A percentile compares a stretch with the other conserved stretches of the same genome.
phyloP scores from a whole-genome alignment of 1,140 invertebrate genomes.

The Triops longicaudatus region DNA sequence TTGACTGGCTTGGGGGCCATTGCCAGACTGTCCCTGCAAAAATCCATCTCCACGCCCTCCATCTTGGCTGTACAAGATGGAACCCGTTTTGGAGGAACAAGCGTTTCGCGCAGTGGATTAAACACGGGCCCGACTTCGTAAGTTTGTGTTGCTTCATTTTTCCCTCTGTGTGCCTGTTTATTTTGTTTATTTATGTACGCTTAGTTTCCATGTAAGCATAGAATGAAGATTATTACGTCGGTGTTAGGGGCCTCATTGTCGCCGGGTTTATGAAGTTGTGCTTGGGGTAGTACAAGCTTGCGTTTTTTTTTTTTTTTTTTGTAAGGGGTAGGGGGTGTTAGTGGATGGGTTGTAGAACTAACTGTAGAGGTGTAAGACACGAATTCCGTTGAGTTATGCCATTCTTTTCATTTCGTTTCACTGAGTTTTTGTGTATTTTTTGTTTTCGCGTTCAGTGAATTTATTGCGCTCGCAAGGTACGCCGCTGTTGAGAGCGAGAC shows the following conservation, averaged over 20 bases:
- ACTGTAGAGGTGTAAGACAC: conserved; percentile 22
- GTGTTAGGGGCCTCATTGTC: too few species aligned
- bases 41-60: conserved; percentile 82
- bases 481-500: conserved; percentile 46
- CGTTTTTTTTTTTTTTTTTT: background rate
- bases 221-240: too few species aligned
- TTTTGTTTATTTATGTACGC: too few species aligned
- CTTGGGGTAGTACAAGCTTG: background rate
- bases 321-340: background rate
- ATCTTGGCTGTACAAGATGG: conserved; percentile 60
- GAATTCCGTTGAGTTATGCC: conserved; percentile 25
- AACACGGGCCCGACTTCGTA: conserved; percentile 26
- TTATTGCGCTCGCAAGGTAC: conserved; percentile 35
- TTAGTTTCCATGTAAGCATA: too few species aligned
- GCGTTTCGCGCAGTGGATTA: conserved; percentile 17
- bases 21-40: conserved; percentile 67
- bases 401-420: conserved; percentile 42
- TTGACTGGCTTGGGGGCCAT: conserved; percentile 38
- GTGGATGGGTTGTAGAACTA: too few species aligned
- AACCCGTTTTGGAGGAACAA: conserved; percentile 30
- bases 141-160: conserved; percentile 13
- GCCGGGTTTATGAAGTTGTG: too few species aligned
- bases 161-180: background rate
- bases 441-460: conserved; percentile 22
- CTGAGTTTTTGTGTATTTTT: conserved; percentile 19